Evolutionary conservation across 2,888 invertebrate genomes (phyloP).

Genomic region (Ophion costatus): DNA sequence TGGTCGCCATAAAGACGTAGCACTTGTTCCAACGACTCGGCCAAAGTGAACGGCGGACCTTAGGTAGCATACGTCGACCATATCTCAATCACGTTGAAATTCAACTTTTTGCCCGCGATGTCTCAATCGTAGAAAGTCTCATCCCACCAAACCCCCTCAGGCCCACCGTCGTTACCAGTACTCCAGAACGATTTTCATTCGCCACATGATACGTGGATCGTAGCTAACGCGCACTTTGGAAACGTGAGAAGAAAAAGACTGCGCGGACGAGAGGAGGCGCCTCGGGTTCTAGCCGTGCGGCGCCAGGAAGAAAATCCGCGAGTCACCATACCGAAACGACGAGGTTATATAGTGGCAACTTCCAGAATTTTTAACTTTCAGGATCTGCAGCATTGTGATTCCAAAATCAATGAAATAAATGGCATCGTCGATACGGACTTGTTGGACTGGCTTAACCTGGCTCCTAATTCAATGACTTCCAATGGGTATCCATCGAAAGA

Average conservation of each 20-base stretch:
- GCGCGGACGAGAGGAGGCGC: conserved; percentile 8
- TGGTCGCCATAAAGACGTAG: background rate
- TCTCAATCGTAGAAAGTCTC: background rate
- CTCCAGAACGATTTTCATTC: conserved; percentile 8
- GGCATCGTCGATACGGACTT: background rate
- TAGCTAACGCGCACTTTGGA: background rate
- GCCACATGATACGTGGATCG: background rate
- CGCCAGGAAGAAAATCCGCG: conserved; percentile 49
- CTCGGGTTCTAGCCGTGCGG: conserved; percentile 26
- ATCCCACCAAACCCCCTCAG: background rate
- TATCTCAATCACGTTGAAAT: conserved; percentile 28
- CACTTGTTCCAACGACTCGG: background rate
- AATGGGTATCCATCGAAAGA: background rate
- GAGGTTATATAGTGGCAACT: conserved; percentile 5
- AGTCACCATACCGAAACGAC: conserved; percentile 43
- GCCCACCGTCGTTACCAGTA: background rate
- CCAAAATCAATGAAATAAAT: background rate
- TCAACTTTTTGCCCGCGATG: conserved; percentile 1
- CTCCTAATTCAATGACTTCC: background rate
- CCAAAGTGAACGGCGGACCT: background rate
- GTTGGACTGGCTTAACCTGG: background rate
- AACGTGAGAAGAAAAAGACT: conserved; percentile 1
- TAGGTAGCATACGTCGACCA: background rate
- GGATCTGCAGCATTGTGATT: background rate
- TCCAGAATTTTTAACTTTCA: background rate